These are phyloP conservation scores for Lasioglossum leucozonium DNA, from an alignment of 2,888 invertebrate species.

Conservation along the genomic window DNA sequence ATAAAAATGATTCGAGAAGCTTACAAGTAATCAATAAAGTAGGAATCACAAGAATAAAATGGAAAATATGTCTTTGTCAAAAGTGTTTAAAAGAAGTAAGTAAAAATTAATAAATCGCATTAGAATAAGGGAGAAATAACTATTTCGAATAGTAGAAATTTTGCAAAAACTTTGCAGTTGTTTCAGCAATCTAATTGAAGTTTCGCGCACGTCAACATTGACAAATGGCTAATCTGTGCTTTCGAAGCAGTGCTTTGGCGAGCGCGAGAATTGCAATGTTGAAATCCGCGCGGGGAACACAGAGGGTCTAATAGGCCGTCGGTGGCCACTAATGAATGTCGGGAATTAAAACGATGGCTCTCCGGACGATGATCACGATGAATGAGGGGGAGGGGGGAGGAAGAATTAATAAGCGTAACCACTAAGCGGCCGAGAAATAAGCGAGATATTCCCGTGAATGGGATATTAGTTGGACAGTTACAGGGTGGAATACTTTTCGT, in stretches of 20 bases:
- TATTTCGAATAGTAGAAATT: not conserved
- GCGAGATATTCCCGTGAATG: not conserved
- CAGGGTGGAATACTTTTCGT: not conserved
- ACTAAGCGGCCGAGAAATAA: not conserved
- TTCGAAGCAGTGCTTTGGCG: not conserved
- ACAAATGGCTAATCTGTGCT: not conserved
- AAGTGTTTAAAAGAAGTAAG: not conserved
- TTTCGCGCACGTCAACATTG: not conserved
- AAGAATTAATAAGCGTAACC: not conserved
- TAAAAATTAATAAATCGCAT: not conserved
- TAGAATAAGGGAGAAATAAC: not conserved
- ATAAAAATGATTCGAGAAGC: not conserved
- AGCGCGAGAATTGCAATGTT: not conserved
- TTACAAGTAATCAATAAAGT: not conserved
- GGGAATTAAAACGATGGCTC: conserved; percentile 11
- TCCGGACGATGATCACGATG: not conserved
- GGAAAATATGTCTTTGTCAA: not conserved
- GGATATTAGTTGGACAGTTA: conserved; percentile 16
- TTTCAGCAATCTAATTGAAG: not conserved
- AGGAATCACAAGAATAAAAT: not conserved
- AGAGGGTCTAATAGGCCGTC: not conserved
- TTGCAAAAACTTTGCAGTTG: not conserved
- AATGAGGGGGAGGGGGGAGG: not conserved
- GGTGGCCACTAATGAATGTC: not conserved
- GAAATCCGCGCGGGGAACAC: not conserved